These are phyloP conservation scores for Trissoscelio sp. DNA, from an alignment of 2,888 invertebrate genomes.

Conservation along the genomic window DNA sequence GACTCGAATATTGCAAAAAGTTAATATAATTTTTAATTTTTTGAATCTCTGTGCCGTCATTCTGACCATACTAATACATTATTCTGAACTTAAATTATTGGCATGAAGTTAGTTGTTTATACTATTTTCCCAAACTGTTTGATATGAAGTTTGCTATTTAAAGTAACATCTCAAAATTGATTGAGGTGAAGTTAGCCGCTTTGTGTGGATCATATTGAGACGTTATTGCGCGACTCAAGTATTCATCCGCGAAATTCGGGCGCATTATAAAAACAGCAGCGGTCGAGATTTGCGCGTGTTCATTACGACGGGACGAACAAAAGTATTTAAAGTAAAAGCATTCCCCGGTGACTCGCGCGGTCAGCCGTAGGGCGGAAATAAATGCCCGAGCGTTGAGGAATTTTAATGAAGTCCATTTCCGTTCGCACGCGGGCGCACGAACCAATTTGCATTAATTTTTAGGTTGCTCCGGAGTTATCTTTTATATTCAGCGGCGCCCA, in stretches of 20 bases:
- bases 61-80: no score
- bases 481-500: conserved; percentile 35
- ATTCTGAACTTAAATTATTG: no score
- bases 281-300: conserved; percentile 46
- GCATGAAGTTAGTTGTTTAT: no score
- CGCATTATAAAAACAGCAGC: conserved; percentile 43
- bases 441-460: conserved; percentile 72
- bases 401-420: conserved; percentile 76
- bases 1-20: no score
- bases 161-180: no score
- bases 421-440: conserved; percentile 54
- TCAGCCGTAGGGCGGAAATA: conserved; percentile 72
- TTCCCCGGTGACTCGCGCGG: conserved; percentile 70
- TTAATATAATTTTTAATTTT: no score
- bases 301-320: conserved; percentile 63
- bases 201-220: conserved; percentile 42
- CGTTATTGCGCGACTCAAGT: conserved; percentile 17
- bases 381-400: conserved; percentile 73
- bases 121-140: no score
- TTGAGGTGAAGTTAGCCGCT: not conserved
- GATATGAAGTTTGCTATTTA: no score
- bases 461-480: conserved; percentile 48
- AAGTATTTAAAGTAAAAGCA: conserved; percentile 71
- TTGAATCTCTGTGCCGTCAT: no score
- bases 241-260: conserved; percentile 28